These are phyloP conservation scores for Antennarius maculatus DNA, from an alignment of 2,797 vertebrate genomes.

Conservation along the genomic window DNA sequence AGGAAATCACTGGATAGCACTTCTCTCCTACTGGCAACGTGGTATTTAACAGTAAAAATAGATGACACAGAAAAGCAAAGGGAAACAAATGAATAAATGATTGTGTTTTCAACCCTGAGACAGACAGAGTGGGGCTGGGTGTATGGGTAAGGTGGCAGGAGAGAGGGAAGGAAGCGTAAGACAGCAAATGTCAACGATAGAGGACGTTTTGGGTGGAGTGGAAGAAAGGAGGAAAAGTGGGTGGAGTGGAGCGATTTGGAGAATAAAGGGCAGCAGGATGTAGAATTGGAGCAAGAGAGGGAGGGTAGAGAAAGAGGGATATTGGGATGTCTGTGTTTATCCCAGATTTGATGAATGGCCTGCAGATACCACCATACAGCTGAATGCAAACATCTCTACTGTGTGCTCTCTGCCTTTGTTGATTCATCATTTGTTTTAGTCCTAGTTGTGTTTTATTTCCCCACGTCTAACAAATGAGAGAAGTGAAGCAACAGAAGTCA, in stretches of 20 bases:
- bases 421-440: conserved; percentile 44
- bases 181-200: conserved; percentile 8
- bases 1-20: conserved; percentile 18
- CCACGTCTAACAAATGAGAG: conserved; percentile 28
- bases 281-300: conserved; percentile 43
- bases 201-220: conserved; percentile 9
- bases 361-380: conserved; percentile 42
- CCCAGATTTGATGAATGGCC: conserved; percentile 63
- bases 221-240: conserved; percentile 26
- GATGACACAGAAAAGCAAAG: conserved; percentile 23
- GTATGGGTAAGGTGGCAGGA: not conserved
- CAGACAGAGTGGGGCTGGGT: conserved; percentile 22
- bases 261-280: conserved; percentile 26
- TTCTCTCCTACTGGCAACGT: conserved; percentile 23
- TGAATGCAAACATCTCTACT: conserved; percentile 55
- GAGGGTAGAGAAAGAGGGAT: conserved; percentile 1
- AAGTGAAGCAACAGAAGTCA: conserved; percentile 18
- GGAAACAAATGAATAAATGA: conserved; percentile 72
- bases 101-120: conserved; percentile 54
- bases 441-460: conserved; percentile 13
- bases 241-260: conserved; percentile 13
- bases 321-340: conserved; percentile 19
- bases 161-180: conserved; percentile 13
- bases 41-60: conserved; percentile 60
- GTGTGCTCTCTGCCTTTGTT: conserved; percentile 43